Evolutionary conservation across 2,888 invertebrate genomes (phyloP), one percentile per base, ranked within the genome.

Genomic region (Leptarthrus brevirostris): DNA sequence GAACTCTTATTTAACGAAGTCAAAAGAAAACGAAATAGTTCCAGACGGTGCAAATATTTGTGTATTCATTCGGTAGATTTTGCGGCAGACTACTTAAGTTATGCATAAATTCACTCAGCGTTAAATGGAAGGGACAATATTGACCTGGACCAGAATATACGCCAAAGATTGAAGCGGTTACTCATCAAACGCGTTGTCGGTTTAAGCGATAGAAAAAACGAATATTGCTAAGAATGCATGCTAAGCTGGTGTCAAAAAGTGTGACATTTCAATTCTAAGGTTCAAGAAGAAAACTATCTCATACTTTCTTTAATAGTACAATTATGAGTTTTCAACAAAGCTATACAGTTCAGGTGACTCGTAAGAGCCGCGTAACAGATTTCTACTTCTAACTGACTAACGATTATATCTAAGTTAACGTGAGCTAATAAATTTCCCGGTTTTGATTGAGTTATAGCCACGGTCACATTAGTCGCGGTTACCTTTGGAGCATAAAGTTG

Each of bases 361-460:
- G 40, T 40, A 40, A 40, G 6, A n/a, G n/a, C 40, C 3, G n/a
- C n/a, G n/a, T 12, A 40, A 40, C 40, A n/a, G 1, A 6, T 12
- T 6, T 40, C 3, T n/a, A 12, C 12, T 12, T 3, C n/a, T 40
- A 12, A 3, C 30, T 8, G 30, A 40, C 10, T n/a, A 40, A 40
- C 2, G 40, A 40, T 40, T n/a, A 40, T 40, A 40, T 40, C 40
- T 40, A n/a, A 40, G 12, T 40, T 3, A 40, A 40, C 40, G 16
- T 14, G 47, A 26, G 44, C 26, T 47, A 47, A 66, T 66, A 66
- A 66, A 66, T 66, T 66, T 40, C 47, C 47, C 24, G 14, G 26
- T 40, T 66, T 66, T 66, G 64, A 66, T 66, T 66, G 64, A 66
- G 64, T 66, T 66, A 66, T 66, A 66, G 64, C 47, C 14, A n/a